phyloP scores from a whole-genome alignment of 1,140 invertebrate genomes.

The Listronotus bonariensis region DNA sequence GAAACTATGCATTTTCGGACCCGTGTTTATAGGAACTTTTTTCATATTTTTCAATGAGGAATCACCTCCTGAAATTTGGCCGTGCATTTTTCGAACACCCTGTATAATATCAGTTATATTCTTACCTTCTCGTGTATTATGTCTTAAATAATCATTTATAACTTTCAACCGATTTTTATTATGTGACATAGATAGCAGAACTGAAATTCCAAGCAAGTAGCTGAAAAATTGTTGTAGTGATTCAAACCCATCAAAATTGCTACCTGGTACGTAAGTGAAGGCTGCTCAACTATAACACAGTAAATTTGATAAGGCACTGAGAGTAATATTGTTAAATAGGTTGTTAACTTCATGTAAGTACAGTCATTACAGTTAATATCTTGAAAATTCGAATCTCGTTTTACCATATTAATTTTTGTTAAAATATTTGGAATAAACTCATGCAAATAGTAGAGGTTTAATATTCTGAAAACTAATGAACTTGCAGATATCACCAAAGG shows the following conservation, averaged over 20 bases:
- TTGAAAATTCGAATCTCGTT: slow-evolving; percentile 1
- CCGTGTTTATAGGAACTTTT: too few species aligned
- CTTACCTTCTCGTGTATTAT: slow-evolving; percentile 2
- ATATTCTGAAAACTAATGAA: slow-evolving; percentile 1
- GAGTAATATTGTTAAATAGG: not conserved
- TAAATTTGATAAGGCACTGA: slow-evolving; percentile 5
- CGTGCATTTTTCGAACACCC: too few species aligned
- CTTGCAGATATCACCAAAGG: slow-evolving; percentile 1
- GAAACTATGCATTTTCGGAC: too few species aligned
- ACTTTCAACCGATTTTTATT: slow-evolving; percentile 5
- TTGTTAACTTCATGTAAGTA: not conserved
- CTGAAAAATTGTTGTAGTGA: slow-evolving; percentile 9
- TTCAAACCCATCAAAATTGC: not conserved
- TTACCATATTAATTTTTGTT: not conserved
- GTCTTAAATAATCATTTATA: slow-evolving; percentile 3
- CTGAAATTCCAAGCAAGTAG: slow-evolving; percentile 7
- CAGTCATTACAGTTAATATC: slow-evolving; percentile 8
- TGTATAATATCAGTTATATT: too few species aligned
- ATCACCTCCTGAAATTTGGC: too few species aligned
- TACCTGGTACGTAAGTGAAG: not conserved
- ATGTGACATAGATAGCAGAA: slow-evolving; percentile 7
- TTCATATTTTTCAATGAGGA: too few species aligned
- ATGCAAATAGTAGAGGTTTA: slow-evolving; percentile 4
- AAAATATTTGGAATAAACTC: slow-evolving; percentile 1
- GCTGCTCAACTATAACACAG: too few species aligned